A percentile compares a stretch with the other conserved stretches of the same genome.
Evolutionary conservation across 2,113 vertebrate species (phyloP).

Genomic region (Antennarius striatus): DNA sequence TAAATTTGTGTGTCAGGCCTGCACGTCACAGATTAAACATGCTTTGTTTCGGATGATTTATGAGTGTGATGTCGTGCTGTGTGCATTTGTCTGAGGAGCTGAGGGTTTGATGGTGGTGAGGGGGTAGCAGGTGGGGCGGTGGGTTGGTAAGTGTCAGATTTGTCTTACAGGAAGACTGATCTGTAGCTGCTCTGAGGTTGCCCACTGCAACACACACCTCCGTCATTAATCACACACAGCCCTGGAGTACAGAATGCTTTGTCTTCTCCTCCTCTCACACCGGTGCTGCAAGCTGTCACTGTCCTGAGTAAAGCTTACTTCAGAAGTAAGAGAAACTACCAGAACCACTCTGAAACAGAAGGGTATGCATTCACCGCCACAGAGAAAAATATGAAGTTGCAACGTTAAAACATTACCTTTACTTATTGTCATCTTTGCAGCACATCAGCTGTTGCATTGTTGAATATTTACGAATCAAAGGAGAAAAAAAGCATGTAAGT

Average conservation of each 20-base stretch:
- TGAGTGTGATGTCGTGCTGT: slow-evolving; percentile 69
- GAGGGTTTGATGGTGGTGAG: slow-evolving; percentile 71
- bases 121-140: slow-evolving; percentile 69
- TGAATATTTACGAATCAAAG: not conserved
- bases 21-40: slow-evolving; percentile 81
- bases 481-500: not conserved
- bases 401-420: slow-evolving; percentile 11
- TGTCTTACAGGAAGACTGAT: slow-evolving; percentile 82
- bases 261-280: slow-evolving; percentile 67
- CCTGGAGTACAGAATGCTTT: slow-evolving; percentile 64
- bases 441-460: too few relatives aligned
- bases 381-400: slow-evolving; percentile 32
- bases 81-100: slow-evolving; percentile 75
- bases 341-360: slow-evolving; percentile 26
- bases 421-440: slow-evolving; percentile 1
- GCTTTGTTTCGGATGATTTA: slow-evolving; percentile 87
- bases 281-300: slow-evolving; percentile 64
- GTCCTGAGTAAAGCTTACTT: slow-evolving; percentile 59
- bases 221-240: slow-evolving; percentile 78
- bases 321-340: slow-evolving; percentile 41
- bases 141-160: slow-evolving; percentile 77
- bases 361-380: slow-evolving; percentile 8
- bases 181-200: slow-evolving; percentile 75
- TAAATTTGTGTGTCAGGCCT: slow-evolving; percentile 76
- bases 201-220: slow-evolving; percentile 74